Conservation (phyloP, 1,140 invertebrate genomes). For the Drosophila grimshawi region DNA sequence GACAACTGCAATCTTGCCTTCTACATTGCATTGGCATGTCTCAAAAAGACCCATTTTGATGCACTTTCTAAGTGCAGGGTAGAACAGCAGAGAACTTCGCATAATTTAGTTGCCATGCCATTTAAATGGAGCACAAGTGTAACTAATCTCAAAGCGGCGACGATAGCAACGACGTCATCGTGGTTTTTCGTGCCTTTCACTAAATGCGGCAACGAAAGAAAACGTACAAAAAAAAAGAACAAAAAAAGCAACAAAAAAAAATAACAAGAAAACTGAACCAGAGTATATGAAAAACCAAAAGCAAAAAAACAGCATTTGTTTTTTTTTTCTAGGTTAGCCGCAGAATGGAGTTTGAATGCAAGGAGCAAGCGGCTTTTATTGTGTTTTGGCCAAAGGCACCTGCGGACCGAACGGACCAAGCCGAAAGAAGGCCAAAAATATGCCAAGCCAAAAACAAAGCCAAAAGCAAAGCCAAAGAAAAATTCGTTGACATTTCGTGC, state of each 20-base stretch:
- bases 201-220: conserved; percentile 45
- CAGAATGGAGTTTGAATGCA: conserved; percentile 37
- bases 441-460: conserved; percentile 38
- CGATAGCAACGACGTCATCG: conserved; percentile 50
- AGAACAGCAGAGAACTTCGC: conserved; percentile 34
- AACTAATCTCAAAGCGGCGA: conserved; percentile 72
- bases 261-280: conserved; percentile 57
- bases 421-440: conserved; percentile 44
- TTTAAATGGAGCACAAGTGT: conserved; percentile 80
- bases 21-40: too few relatives aligned
- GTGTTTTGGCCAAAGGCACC: conserved; percentile 56
- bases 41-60: neutral
- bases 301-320: conserved; percentile 29
- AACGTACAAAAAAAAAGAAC: conserved; percentile 13
- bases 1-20: too few relatives aligned
- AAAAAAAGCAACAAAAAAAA: conserved; percentile 38
- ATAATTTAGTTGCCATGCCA: conserved; percentile 47
- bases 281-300: conserved; percentile 48
- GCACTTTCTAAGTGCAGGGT: neutral
- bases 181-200: conserved; percentile 74
- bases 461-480: conserved; percentile 43
- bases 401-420: conserved; percentile 35
- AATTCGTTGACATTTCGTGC: conserved; percentile 74
- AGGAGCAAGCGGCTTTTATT: conserved; percentile 20
- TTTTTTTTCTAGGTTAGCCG: conserved; percentile 72